Percentiles rank a stretch among this genome's conserved stretches.
These are phyloP conservation scores for Tribolium freemani DNA, from an alignment of 2,888 invertebrate species.

Conservation along the genomic window DNA sequence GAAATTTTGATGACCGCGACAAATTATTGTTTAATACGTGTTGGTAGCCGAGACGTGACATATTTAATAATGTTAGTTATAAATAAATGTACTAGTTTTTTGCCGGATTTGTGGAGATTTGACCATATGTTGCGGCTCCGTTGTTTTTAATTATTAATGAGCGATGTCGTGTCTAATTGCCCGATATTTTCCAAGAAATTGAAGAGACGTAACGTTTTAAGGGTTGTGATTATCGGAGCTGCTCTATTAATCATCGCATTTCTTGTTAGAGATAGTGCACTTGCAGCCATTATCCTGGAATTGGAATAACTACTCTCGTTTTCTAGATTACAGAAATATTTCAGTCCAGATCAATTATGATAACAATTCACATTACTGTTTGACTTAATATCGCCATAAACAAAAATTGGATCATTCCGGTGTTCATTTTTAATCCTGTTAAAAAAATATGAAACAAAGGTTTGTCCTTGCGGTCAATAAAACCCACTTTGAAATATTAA, in stretches of 20 bases:
- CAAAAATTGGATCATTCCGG: too few species aligned
- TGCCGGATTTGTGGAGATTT: background rate
- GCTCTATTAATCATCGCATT: background rate
- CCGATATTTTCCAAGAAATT: background rate
- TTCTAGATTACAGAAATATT: too few species aligned
- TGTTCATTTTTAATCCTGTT: too few species aligned
- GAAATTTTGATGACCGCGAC: slow-evolving; percentile 10
- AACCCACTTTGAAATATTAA: background rate
- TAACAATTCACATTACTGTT: too few species aligned
- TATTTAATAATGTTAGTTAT: slow-evolving; percentile 15
- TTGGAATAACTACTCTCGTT: too few species aligned
- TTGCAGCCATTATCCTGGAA: too few species aligned
- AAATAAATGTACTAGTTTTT: slow-evolving; percentile 5
- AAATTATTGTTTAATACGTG: slow-evolving; percentile 30
- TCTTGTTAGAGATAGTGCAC: too few species aligned
- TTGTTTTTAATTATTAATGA: slow-evolving; percentile 6
- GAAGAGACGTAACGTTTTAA: slow-evolving; percentile 4
- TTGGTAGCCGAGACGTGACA: slow-evolving; percentile 9
- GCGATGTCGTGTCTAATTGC: slow-evolving; percentile 4
- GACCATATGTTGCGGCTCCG: background rate
- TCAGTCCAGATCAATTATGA: too few species aligned
- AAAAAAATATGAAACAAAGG: background rate
- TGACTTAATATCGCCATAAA: too few species aligned
- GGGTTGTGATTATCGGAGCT: background rate
- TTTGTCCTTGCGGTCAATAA: background rate